Base-by-base conservation (phyloP, 2,888 invertebrate species). In the Lepidocyrtoides sp. region DNA sequence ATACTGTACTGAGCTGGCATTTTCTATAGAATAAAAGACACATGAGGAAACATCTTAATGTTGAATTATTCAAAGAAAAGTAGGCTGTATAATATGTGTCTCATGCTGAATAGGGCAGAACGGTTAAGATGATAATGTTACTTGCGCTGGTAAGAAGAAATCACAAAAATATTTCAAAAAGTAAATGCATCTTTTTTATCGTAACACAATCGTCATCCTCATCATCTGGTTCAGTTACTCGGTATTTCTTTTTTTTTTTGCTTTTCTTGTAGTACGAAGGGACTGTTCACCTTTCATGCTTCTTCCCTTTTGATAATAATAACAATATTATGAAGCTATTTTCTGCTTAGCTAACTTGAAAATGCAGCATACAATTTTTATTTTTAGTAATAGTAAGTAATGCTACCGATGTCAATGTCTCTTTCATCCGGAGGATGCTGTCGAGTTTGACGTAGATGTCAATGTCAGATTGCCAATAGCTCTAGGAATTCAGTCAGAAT, bases 51-150 rank as follows among this genome's bases (percentile, higher is more conserved):
- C 72, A 82, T 82, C 81, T 72, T 60, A 14, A 66, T 83, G 26
- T 48, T 83, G 75, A 89, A 89, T 89, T 82, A 89, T 89, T 89
- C 82, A 89, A 54, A 83, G 82, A 77, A 79, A 29, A 86, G 51
- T n/a, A n/a, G n/a, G n/a, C n/a, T 20, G 54, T 32, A 36, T 44
- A 72, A 23, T 2, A 23, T 23, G 26, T 12, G 26, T 60, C 60
- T 26, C 23, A 23, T 23, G 60, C 26, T 26, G 10, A 51, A 14
- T 32, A 66, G 44, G 44, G 4, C 10, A 44, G 41, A 41, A 8
- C 36, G 8, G 7, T 8, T 41, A 44, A 17, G 66, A 41, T 23
- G 44, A 41, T 32, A 36, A 41, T 44, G 72, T 29, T 44, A 14
- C 5, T 17, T 20, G 23, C 41, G 44, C 44, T 44, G n/a, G n/a